phyloP scores from a whole-genome alignment of 92 coral and sea anemone genomes.

The Parazoanthus atlanticus region DNA sequence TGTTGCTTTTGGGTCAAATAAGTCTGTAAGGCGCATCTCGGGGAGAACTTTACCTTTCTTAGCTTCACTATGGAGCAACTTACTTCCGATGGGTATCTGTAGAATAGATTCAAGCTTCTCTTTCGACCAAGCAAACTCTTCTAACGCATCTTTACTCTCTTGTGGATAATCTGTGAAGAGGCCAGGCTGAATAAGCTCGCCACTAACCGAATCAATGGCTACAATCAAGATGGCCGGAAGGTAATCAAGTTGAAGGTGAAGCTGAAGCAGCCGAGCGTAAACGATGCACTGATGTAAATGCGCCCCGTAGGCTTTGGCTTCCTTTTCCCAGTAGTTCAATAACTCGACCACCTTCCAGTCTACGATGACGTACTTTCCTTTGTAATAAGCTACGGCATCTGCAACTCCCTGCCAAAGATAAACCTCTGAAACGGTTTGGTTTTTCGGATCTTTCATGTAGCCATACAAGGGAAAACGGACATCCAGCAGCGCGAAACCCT shows the following conservation, averaged over 20 bases:
- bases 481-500: too few relatives aligned
- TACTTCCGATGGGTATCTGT: background rate
- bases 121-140: background rate
- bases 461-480: too few relatives aligned
- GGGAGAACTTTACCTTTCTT: too few relatives aligned
- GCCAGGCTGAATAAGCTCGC: constrained; percentile 5
- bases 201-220: constrained; percentile 7
- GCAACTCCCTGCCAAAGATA: too few relatives aligned
- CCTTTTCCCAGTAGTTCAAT: constrained; percentile 13
- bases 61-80: too few relatives aligned
- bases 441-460: too few relatives aligned
- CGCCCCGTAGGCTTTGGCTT: background rate
- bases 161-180: constrained; percentile 46
- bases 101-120: background rate
- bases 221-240: constrained; percentile 56
- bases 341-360: constrained; percentile 50
- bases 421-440: too few relatives aligned
- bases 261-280: constrained; percentile 56
- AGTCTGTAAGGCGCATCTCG: too few relatives aligned
- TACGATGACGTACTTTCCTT: constrained; percentile 40
- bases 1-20: too few relatives aligned
- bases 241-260: constrained; percentile 43
- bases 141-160: constrained; percentile 34
- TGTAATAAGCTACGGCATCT: constrained; percentile 54
- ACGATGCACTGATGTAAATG: constrained; percentile 58